phyloP scores from a whole-genome alignment of 2,888 invertebrate species.

The Tricholauxania praeusta region DNA sequence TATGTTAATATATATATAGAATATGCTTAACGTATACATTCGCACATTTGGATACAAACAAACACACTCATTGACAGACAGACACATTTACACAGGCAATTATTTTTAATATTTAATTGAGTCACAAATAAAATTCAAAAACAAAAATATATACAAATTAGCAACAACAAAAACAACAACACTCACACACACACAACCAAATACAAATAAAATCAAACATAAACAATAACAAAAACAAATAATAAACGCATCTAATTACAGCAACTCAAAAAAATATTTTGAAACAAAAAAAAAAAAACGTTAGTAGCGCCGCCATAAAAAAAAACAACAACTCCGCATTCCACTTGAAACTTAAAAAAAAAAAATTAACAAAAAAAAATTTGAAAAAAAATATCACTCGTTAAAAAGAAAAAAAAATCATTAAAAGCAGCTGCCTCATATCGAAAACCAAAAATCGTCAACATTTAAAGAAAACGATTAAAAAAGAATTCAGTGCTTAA shows the following conservation, averaged over 20 bases:
- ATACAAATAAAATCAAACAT: slow-evolving; percentile 27
- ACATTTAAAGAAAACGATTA: neutral
- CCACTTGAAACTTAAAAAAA: neutral
- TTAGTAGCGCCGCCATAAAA: slow-evolving; percentile 22
- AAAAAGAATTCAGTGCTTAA: neutral
- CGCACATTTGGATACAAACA: slow-evolving; percentile 1
- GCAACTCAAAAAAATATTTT: slow-evolving; percentile 39
- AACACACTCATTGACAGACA: neutral
- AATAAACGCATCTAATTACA: slow-evolving; percentile 45
- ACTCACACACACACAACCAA: slow-evolving; percentile 34
- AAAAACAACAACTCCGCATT: neutral
- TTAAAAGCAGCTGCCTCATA: slow-evolving; percentile 14
- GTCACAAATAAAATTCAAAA: neutral
- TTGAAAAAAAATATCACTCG: slow-evolving; percentile 6
- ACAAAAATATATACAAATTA: neutral
- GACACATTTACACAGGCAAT: slow-evolving; percentile 33
- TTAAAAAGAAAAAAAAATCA: slow-evolving; percentile 2
- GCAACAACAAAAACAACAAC: slow-evolving; percentile 46
- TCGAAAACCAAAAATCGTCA: no score
- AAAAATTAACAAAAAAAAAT: neutral
- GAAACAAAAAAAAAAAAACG: slow-evolving; percentile 22
- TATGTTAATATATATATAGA: slow-evolving; percentile 27
- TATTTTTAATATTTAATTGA: slow-evolving; percentile 43
- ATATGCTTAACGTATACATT: slow-evolving; percentile 19
- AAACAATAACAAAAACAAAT: slow-evolving; percentile 33